These are phyloP conservation scores for Carterocephalus palaemon DNA, from an alignment of 2,888 invertebrate genomes.

Conservation along the genomic window DNA sequence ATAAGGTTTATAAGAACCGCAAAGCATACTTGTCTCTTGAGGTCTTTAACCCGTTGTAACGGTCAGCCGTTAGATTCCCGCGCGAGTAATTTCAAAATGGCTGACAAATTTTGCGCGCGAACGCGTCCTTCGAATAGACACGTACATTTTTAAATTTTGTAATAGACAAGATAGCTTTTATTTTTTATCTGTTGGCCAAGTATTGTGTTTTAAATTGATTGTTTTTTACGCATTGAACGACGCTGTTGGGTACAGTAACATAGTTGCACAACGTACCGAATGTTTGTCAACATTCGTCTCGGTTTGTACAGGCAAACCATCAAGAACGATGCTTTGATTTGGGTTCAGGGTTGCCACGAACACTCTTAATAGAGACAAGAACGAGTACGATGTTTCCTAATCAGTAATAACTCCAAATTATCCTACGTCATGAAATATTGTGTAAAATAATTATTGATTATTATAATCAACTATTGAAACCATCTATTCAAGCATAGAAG, in stretches of 20 bases:
- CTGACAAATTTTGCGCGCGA: slow-evolving; percentile 17
- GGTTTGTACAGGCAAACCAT: no score
- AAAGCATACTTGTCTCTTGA: slow-evolving; percentile 3
- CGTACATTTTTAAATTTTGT: slow-evolving; percentile 14
- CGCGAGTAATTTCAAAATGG: slow-evolving; percentile 23
- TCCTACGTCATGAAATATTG: no score
- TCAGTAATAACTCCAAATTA: no score
- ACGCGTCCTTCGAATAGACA: slow-evolving; percentile 22
- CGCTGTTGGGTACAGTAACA: neutral
- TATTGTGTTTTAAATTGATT: neutral
- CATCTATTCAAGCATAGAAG: no score
- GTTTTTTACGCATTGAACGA: neutral
- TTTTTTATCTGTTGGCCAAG: no score
- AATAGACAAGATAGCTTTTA: slow-evolving; percentile 4
- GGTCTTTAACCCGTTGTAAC: slow-evolving; percentile 25
- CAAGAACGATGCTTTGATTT: no score
- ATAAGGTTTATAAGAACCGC: slow-evolving; percentile 10
- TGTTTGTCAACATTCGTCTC: neutral
- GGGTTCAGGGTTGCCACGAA: no score
- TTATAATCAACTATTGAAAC: no score
- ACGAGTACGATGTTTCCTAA: no score
- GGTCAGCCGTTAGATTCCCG: slow-evolving; percentile 25
- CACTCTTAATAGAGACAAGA: no score
- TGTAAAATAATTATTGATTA: no score
- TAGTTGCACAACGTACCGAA: neutral